Conservation (phyloP, 2,888 invertebrate genomes). For the Cacoxenus indagator region DNA sequence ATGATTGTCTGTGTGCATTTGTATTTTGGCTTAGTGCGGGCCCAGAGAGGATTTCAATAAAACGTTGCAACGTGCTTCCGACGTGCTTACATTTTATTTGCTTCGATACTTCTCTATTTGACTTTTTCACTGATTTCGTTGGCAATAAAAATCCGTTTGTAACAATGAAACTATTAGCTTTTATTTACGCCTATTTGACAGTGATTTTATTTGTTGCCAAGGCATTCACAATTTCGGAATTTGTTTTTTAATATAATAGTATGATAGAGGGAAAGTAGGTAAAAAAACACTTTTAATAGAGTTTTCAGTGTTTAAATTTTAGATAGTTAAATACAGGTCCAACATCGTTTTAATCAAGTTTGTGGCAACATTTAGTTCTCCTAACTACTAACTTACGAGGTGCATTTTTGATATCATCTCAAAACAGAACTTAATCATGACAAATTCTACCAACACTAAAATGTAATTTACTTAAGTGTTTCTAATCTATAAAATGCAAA, state of each 20-base stretch:
- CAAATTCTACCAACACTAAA: slow-evolving; percentile 36
- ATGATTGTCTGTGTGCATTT: too few relatives aligned
- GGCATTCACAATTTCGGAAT: too few relatives aligned
- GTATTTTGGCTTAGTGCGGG: too few relatives aligned
- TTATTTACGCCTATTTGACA: slow-evolving; percentile 62
- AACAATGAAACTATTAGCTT: slow-evolving; percentile 54
- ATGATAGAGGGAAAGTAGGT: too few relatives aligned
- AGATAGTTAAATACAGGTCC: too few relatives aligned
- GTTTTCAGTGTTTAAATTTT: too few relatives aligned
- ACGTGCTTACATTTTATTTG: slow-evolving; percentile 47
- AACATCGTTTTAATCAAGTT: too few relatives aligned
- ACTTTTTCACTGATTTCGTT: slow-evolving; percentile 6
- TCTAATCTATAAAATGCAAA: slow-evolving; percentile 48
- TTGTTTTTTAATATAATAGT: slow-evolving; percentile 1
- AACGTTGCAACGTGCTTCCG: slow-evolving; percentile 55
- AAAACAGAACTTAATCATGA: slow-evolving; percentile 41
- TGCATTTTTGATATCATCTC: too few relatives aligned
- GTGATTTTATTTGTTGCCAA: slow-evolving; percentile 39
- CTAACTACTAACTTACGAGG: too few relatives aligned
- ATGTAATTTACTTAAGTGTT: slow-evolving; percentile 61
- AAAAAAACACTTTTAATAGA: too few relatives aligned
- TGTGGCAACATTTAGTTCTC: too few relatives aligned
- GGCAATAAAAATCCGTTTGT: slow-evolving; percentile 44
- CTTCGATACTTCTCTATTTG: background rate
- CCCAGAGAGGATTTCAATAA: slow-evolving; percentile 37